A percentile compares a stretch with the other conserved stretches of the same genome.
Conservation (phyloP, 2,888 invertebrate species). For the Boloria selene region DNA sequence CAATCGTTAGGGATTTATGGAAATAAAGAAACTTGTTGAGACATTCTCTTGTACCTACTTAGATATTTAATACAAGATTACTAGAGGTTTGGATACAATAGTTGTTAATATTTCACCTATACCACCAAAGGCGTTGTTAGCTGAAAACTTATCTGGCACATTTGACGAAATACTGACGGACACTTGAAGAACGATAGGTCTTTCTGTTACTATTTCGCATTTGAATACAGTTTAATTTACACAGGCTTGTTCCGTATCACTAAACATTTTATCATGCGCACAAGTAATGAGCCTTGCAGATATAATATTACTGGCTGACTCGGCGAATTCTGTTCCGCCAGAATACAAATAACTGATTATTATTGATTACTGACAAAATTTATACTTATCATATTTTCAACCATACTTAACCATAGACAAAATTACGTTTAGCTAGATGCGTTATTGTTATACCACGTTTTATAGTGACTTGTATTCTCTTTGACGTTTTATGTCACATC, state of each 20-base stretch:
- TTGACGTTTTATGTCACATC: no score
- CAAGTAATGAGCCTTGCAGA: conserved; percentile 61
- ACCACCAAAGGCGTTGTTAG: conserved; percentile 21
- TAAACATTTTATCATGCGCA: conserved; percentile 53
- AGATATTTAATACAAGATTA: conserved; percentile 8
- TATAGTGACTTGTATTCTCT: no score
- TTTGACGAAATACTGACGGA: conserved; percentile 31
- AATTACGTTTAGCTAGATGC: no score
- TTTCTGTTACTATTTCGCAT: conserved; percentile 45
- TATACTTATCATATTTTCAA: no score
- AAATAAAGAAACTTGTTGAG: background rate
- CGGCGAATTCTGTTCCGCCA: no score
- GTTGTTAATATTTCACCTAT: background rate
- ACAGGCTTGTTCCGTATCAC: conserved; percentile 48
- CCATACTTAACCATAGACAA: no score
- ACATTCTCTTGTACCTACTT: conserved; percentile 1
- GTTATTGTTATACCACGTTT: no score
- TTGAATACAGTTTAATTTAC: conserved; percentile 50
- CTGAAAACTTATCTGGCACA: conserved; percentile 32
- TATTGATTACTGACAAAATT: no score
- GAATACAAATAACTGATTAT: no score
- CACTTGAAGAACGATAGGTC: conserved; percentile 36
- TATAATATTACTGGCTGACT: no score
- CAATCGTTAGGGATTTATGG: no score
- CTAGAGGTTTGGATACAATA: background rate